Percentiles rank a stretch among this genome's conserved stretches.
These are phyloP conservation scores for Andrena minutula DNA, from an alignment of 2,888 invertebrate species.

Conservation along the genomic window DNA sequence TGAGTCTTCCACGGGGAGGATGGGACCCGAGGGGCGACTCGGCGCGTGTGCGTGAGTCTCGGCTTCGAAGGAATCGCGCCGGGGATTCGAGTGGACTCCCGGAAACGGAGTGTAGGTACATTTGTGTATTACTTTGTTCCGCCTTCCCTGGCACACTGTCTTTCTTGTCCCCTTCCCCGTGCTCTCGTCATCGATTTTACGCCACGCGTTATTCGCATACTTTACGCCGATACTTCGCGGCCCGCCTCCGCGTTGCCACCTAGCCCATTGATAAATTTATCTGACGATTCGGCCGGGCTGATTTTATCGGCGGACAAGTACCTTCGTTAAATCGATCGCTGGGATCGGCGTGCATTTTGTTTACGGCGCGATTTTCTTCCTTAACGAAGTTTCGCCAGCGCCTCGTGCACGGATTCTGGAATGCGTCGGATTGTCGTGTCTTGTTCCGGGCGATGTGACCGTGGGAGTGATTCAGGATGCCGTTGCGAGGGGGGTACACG, in stretches of 20 bases:
- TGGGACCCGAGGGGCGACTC: not conserved
- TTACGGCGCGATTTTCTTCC: constrained; percentile 5
- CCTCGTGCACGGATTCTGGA: not conserved
- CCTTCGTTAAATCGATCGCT: constrained; percentile 56
- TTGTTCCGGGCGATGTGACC: not conserved
- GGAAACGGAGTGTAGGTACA: constrained; percentile 14
- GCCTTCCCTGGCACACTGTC: constrained; percentile 21
- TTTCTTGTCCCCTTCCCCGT: not conserved
- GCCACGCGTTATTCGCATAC: constrained; percentile 67
- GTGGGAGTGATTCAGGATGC: not conserved
- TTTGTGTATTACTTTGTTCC: constrained; percentile 12
- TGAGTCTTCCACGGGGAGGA: constrained; percentile 29
- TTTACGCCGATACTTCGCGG: constrained; percentile 59
- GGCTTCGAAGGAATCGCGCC: constrained; percentile 23
- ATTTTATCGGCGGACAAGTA: constrained; percentile 56
- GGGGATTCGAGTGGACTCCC: constrained; percentile 33
- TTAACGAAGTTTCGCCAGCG: not conserved
- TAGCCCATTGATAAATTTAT: constrained; percentile 64
- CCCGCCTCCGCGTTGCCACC: constrained; percentile 56
- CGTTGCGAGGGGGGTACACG: not conserved
- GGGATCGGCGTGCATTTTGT: constrained; percentile 13
- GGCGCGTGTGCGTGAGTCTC: not conserved
- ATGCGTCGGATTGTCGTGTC: not conserved
- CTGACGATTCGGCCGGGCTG: constrained; percentile 45
- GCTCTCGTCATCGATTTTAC: constrained; percentile 65